Evolutionary conservation across 1,140 invertebrate genomes (phyloP).

Genomic region (Conus betulinus): DNA sequence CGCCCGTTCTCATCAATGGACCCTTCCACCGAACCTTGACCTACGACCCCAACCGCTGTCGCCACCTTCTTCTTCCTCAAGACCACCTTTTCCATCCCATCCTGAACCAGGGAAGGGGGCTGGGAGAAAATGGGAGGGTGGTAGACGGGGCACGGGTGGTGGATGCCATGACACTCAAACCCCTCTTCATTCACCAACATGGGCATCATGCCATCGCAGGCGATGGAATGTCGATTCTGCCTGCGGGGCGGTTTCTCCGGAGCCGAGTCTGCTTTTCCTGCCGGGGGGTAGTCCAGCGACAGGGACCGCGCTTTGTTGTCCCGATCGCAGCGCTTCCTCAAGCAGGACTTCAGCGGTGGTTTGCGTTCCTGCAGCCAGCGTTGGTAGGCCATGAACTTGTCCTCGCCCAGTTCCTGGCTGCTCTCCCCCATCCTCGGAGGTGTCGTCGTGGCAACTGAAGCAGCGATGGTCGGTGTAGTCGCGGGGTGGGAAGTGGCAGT

Average conservation of each 20-base stretch:
- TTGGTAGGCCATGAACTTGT: slow-evolving; percentile 44
- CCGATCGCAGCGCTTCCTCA: slow-evolving; percentile 53
- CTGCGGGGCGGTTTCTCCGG: slow-evolving; percentile 51
- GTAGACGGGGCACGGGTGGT: not conserved
- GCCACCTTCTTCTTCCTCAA: slow-evolving; percentile 42
- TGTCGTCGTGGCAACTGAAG: slow-evolving; percentile 18
- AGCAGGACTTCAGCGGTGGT: slow-evolving; percentile 70
- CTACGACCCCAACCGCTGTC: not conserved
- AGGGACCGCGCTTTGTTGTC: slow-evolving; percentile 18
- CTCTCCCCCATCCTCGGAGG: slow-evolving; percentile 21
- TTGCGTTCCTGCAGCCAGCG: slow-evolving; percentile 58
- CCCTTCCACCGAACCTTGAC: slow-evolving; percentile 11
- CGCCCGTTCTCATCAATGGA: slow-evolving; percentile 49
- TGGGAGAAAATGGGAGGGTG: not conserved
- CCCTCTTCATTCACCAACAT: slow-evolving; percentile 53
- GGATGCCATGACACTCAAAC: slow-evolving; percentile 24
- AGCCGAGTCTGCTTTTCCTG: slow-evolving; percentile 47
- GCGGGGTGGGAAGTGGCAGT: slow-evolving; percentile 17
- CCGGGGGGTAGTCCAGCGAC: not conserved
- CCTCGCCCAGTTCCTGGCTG: slow-evolving; percentile 37
- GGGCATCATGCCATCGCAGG: slow-evolving; percentile 67
- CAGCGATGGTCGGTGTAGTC: slow-evolving; percentile 38
- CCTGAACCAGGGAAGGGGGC: not conserved
- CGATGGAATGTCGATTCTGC: slow-evolving; percentile 66
- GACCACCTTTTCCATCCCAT: slow-evolving; percentile 34